Evolutionary conservation across 2,797 vertebrate genomes (phyloP).

Genomic region (Sebastes iracundus): DNA sequence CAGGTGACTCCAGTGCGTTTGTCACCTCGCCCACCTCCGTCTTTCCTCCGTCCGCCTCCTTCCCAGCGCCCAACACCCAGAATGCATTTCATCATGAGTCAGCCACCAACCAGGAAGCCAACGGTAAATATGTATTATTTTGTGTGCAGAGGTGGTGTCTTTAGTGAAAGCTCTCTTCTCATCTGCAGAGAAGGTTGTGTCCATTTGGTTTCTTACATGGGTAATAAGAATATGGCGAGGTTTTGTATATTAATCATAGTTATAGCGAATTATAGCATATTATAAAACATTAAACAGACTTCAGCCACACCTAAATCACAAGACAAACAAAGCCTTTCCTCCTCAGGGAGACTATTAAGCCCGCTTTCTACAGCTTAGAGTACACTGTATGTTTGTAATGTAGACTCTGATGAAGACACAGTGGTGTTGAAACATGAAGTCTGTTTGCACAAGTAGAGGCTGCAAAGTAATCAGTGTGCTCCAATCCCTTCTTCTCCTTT

Average conservation of each 20-base stretch:
- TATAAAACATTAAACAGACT: not conserved
- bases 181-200: not conserved
- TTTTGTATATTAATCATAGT: not conserved
- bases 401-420: not conserved
- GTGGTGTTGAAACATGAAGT: no score
- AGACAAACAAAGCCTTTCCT: not conserved
- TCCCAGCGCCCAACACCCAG: constrained; percentile 73
- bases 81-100: constrained; percentile 80
- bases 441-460: no score
- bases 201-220: not conserved
- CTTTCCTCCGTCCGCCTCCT: constrained; percentile 78
- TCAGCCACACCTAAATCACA: not conserved
- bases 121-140: constrained; percentile 63
- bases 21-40: constrained; percentile 74
- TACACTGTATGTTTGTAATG: not conserved
- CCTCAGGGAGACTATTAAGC: not conserved
- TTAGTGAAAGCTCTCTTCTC: not conserved
- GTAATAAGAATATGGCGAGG: not conserved
- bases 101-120: constrained; percentile 77
- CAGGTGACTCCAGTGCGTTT: constrained; percentile 76
- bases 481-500: no score
- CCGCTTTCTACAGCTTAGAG: not conserved
- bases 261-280: not conserved
- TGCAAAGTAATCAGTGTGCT: no score
- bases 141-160: not conserved